Percentiles rank a stretch among this genome's conserved stretches.
These are phyloP conservation scores for Schizaphis graminum DNA, from an alignment of 2,888 invertebrate species.

Conservation along the genomic window DNA sequence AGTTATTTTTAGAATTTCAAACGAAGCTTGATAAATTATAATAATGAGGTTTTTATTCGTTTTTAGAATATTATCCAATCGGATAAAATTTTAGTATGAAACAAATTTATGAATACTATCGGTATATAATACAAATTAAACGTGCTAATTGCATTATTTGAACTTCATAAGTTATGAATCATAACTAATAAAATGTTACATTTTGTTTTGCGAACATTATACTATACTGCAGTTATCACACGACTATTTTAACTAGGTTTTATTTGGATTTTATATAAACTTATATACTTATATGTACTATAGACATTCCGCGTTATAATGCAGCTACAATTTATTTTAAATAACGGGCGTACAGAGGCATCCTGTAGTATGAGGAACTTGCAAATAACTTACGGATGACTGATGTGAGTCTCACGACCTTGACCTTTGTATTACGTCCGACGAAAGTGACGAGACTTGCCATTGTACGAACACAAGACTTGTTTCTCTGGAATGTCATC, in stretches of 20 bases:
- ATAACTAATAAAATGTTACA: no score
- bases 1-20: constrained; percentile 1
- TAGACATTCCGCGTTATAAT: neutral
- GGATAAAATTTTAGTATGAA: neutral
- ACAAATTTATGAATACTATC: neutral
- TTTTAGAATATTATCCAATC: neutral
- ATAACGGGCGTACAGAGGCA: neutral
- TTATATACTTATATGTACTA: neutral
- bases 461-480: neutral
- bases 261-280: neutral
- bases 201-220: neutral
- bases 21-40: neutral
- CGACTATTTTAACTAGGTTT: neutral
- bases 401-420: neutral
- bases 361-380: neutral
- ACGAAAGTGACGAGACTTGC: neutral
- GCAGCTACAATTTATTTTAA: neutral
- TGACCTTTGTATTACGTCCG: neutral
- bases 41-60: neutral
- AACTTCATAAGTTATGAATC: neutral
- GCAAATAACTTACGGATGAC: neutral
- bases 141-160: neutral
- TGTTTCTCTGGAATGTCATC: neutral
- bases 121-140: neutral
- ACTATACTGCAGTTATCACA: neutral